These are phyloP conservation scores for Doryteuthis pealeii DNA, from an alignment of 1,140 invertebrate genomes.

Conservation along the genomic window DNA sequence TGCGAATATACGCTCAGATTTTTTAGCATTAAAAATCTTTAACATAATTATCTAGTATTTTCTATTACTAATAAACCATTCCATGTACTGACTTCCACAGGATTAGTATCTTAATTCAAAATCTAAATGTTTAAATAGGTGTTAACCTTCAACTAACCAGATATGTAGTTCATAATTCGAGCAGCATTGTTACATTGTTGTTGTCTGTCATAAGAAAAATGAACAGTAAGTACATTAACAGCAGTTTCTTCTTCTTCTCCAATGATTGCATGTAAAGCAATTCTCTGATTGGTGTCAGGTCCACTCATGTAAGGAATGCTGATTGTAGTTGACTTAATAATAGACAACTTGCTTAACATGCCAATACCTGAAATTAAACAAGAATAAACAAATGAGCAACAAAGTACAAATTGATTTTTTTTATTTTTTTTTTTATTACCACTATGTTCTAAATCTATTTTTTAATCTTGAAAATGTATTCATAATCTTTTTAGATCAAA, in stretches of 20 bases:
- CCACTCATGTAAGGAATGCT: constrained; percentile 30
- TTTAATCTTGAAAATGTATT: too few species aligned
- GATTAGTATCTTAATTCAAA: too few species aligned
- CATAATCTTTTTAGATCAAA: too few species aligned
- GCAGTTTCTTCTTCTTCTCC: constrained; percentile 14
- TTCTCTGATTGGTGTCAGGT: constrained; percentile 42
- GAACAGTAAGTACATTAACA: constrained; percentile 39
- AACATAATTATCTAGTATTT: too few species aligned
- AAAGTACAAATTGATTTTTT: too few species aligned
- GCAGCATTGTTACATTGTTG: constrained; percentile 50
- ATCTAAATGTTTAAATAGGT: neutral
- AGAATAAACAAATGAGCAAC: constrained; percentile 8
- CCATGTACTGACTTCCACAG: too few species aligned
- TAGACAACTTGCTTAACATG: constrained; percentile 38
- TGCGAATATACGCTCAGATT: too few species aligned
- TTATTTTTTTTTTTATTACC: too few species aligned
- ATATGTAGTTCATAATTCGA: constrained; percentile 35
- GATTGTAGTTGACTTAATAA: constrained; percentile 22
- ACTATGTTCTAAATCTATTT: too few species aligned
- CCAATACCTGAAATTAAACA: constrained; percentile 45
- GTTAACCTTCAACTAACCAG: constrained; percentile 27
- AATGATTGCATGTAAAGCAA: constrained; percentile 37
- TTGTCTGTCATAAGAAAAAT: constrained; percentile 47
- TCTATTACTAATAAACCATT: too few species aligned
- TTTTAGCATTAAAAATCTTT: too few species aligned